These are phyloP conservation scores for Aphidius colemani DNA, from an alignment of 2,888 invertebrate genomes.

Conservation along the genomic window DNA sequence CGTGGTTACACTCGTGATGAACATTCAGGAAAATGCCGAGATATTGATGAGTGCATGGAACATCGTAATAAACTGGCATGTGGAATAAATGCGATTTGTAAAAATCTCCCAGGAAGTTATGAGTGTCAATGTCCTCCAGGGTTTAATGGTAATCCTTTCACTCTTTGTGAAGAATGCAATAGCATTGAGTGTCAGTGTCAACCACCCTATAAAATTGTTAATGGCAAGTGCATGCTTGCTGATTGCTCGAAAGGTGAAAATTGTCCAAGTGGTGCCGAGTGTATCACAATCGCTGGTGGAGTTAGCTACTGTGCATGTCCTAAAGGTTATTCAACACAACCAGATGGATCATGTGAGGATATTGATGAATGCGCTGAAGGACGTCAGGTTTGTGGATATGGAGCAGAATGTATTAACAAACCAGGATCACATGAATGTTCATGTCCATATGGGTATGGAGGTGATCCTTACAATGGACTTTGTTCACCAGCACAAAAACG, in stretches of 20 bases:
- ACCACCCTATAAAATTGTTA: conserved; percentile 82
- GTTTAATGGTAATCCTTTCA: conserved; percentile 88
- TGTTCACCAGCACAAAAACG: conserved; percentile 83
- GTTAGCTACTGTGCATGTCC: conserved; percentile 94
- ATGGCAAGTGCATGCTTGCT: conserved; percentile 82
- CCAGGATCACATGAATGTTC: conserved; percentile 79
- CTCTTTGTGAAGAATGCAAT: conserved; percentile 82
- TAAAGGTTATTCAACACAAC: conserved; percentile 77
- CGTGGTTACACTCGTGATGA: conserved; percentile 83
- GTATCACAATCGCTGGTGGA: conserved; percentile 86
- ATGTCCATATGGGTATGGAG: conserved; percentile 81
- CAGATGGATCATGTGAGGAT: conserved; percentile 83
- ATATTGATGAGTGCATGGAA: conserved; percentile 84
- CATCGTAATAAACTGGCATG: conserved; percentile 78
- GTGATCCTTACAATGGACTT: conserved; percentile 80
- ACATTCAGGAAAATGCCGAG: conserved; percentile 77
- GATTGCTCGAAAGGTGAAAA: conserved; percentile 81
- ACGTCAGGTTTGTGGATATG: conserved; percentile 79
- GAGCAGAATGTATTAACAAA: conserved; percentile 83
- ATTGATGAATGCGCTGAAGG: conserved; percentile 82
- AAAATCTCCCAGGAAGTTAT: conserved; percentile 90
- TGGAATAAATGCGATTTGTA: conserved; percentile 87
- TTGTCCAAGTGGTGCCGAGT: conserved; percentile 86
- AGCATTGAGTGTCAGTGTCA: conserved; percentile 85
- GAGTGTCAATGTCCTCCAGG: conserved; percentile 89